Percentiles rank a stretch among this genome's conserved stretches.
These are phyloP conservation scores for Hirtodrosophila histrioides DNA, from an alignment of 2,888 invertebrate species.

Conservation along the genomic window DNA sequence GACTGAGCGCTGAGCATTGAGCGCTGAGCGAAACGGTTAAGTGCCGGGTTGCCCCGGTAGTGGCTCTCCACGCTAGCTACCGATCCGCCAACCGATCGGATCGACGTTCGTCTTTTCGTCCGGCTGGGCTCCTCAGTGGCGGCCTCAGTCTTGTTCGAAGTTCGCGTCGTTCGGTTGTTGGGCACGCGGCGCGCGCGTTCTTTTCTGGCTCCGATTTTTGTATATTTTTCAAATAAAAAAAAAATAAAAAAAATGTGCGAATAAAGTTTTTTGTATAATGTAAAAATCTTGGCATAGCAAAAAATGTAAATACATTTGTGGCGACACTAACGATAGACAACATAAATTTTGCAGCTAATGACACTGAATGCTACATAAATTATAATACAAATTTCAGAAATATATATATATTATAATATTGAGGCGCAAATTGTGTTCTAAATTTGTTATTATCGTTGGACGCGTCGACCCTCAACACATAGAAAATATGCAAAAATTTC, in stretches of 20 bases:
- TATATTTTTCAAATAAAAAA: conserved; percentile 21
- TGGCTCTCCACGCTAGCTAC: conserved; percentile 4
- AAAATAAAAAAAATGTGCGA: conserved; percentile 36
- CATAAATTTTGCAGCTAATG: conserved; percentile 56
- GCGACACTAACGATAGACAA: conserved; percentile 19
- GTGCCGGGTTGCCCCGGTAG: conserved; percentile 33
- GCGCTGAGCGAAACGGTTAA: conserved; percentile 67
- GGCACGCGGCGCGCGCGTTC: conserved; percentile 66
- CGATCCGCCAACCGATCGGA: conserved; percentile 2
- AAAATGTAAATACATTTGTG: conserved; percentile 43
- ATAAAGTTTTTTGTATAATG: conserved; percentile 46
- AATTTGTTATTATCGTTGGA: conserved; percentile 23
- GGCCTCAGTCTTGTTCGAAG: conserved; percentile 74
- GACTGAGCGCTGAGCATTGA: background rate
- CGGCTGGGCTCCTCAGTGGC: conserved; percentile 13
- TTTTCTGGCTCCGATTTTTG: conserved; percentile 19
- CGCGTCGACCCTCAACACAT: conserved; percentile 8
- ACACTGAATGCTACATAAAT: conserved; percentile 53
- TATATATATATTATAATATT: conserved; percentile 7
- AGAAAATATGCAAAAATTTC: conserved; percentile 5
- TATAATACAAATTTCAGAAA: conserved; percentile 15
- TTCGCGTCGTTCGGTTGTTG: conserved; percentile 76
- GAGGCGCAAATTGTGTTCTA: conserved; percentile 36
- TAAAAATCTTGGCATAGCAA: conserved; percentile 49
- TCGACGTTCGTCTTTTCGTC: conserved; percentile 32